Evolutionary conservation across 2,113 vertebrate species (phyloP), one percentile per base, ranked within the genome.

Genomic region (Prunella himalayana): DNA sequence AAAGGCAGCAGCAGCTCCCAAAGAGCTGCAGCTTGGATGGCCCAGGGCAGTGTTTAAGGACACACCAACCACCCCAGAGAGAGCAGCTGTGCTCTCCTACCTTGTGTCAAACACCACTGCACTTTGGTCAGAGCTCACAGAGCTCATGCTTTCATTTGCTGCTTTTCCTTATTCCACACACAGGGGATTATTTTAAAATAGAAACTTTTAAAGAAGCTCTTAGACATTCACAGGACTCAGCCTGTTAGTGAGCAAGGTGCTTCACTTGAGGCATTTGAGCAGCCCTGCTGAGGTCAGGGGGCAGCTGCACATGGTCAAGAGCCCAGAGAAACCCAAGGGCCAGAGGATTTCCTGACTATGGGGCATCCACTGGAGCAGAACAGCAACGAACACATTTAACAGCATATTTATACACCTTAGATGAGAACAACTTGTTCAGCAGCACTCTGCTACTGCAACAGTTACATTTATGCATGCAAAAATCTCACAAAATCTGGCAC

Each of bases 371-470:
- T 8, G 1, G 78, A 54, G 54, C 89, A 95, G 70, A 91, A 87
- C 60, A 54, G 47, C 69, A 49, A 45, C 53, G 82, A 57, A 89
- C 57, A 82, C 50, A 42, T 41, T 39, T 31, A 80, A 69, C 6
- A 7, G 73, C n/a, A 1, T 7, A 85, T 70, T 80, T 87, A 82
- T 24, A 61, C 41, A 35, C 24, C 1, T 30, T 9, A 30, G 50
- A 91, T 17, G 35, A 94, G 91, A 85, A 90, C 68, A 95, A 88
- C 45, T 95, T 39, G 77, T 76, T 94, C 89, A 65, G 86, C 65
- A 64, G 56, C 7, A 3, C 57, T 60, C 53, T 93, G 80, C 77
- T 78, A 47, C 23, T 50, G 50, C 78, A 83, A 80, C 45, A 41
- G 69, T 68, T 94, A 94, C 66, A 72, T 35, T 65, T 79, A 86